phyloP scores from a whole-genome alignment of 2,113 vertebrate genomes.

The Rousettus leschenaultii region DNA sequence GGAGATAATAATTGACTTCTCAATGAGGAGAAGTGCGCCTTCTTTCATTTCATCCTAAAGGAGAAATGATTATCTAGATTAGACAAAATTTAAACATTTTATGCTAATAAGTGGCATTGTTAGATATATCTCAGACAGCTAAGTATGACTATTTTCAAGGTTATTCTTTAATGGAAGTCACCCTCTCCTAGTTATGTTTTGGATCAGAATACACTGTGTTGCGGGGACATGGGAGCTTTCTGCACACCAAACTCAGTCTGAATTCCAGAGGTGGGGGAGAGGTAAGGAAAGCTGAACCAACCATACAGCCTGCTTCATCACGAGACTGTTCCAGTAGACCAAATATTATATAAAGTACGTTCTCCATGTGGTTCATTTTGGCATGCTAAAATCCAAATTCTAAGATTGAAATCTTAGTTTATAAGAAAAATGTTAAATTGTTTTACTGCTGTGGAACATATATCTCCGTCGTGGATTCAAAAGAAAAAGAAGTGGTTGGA shows the following conservation, averaged over 20 bases:
- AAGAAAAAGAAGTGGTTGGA: not conserved
- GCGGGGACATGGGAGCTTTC: not conserved
- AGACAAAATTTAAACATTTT: not conserved
- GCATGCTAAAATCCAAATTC: not conserved
- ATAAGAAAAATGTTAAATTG: not conserved
- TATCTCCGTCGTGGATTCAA: not conserved
- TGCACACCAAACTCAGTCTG: not conserved
- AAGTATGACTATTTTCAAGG: not conserved
- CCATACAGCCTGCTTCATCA: not conserved
- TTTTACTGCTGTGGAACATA: not conserved
- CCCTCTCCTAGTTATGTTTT: not conserved
- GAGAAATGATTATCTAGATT: not conserved
- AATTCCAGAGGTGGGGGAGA: not conserved
- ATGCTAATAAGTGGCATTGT: not conserved
- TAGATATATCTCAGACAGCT: not conserved
- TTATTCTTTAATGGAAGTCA: not conserved
- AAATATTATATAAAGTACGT: not conserved
- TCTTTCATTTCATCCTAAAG: not conserved
- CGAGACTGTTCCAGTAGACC: not conserved
- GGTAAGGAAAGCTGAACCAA: not conserved
- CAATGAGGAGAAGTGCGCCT: rapidly evolving
- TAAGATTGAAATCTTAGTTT: not conserved
- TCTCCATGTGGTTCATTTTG: not conserved
- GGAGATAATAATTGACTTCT: not conserved
- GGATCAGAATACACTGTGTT: not conserved